Percentiles rank a stretch among this genome's conserved stretches.
Evolutionary conservation across 2,113 vertebrate species (phyloP).

Genomic region (Edolisoma coerulescens): DNA sequence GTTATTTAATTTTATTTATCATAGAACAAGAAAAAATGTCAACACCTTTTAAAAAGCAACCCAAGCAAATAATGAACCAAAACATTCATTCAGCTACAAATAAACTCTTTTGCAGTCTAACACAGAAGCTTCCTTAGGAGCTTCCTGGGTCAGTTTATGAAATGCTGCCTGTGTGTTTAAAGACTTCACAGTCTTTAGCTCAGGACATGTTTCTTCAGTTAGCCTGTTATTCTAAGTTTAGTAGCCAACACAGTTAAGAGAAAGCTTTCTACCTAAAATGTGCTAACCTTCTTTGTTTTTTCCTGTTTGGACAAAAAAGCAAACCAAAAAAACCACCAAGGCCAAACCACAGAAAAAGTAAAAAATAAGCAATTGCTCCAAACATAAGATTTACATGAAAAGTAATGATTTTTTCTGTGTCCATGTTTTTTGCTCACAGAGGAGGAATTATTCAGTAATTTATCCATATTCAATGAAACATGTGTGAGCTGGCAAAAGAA

Average conservation of each 20-base stretch:
- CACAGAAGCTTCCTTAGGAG: not conserved
- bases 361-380: not conserved
- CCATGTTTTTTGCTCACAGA: slow-evolving; percentile 49
- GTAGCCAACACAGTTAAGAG: not conserved
- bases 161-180: not conserved
- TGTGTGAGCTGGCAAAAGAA: slow-evolving; percentile 86
- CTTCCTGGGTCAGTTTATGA: not conserved
- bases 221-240: not conserved
- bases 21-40: not conserved
- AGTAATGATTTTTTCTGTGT: not conserved
- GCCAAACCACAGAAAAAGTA: not conserved
- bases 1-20: not conserved
- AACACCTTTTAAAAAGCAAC: not conserved
- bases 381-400: not conserved
- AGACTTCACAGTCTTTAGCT: not conserved
- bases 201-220: not conserved
- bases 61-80: not conserved
- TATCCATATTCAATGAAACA: slow-evolving; percentile 79
- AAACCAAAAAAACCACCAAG: not conserved
- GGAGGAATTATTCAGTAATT: slow-evolving; percentile 70
- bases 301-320: not conserved
- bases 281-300: not conserved
- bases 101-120: not conserved
- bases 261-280: not conserved
- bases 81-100: not conserved